Evolutionary conservation across 1,140 invertebrate species (phyloP).

Genomic region (Drosophila setifemur): DNA sequence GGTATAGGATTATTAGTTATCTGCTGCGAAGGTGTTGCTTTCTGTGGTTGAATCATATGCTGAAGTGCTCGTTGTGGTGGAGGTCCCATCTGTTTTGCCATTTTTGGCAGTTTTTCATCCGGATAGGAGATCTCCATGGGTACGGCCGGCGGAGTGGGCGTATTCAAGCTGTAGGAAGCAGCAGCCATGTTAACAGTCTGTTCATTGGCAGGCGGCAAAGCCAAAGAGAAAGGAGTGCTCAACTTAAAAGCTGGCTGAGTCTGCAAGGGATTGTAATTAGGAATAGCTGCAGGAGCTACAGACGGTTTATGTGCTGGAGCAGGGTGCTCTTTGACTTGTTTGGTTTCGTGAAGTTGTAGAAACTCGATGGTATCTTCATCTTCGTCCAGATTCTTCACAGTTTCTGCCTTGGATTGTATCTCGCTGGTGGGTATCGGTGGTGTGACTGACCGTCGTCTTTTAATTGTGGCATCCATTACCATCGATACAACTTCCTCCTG

Average conservation of each 20-base stretch:
- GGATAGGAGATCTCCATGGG: constrained; percentile 55
- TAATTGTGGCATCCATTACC: constrained; percentile 12
- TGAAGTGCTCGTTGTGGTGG: too few relatives aligned
- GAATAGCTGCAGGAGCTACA: not conserved
- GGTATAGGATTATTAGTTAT: too few relatives aligned
- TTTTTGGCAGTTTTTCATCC: constrained; percentile 1
- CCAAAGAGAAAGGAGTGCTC: constrained; percentile 38
- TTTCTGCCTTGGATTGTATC: not conserved
- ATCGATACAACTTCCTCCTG: not conserved
- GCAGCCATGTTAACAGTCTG: constrained; percentile 16
- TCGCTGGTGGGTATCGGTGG: constrained; percentile 21
- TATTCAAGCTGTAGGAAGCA: constrained; percentile 44
- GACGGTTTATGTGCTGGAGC: not conserved
- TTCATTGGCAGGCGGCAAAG: not conserved
- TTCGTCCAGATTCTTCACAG: not conserved
- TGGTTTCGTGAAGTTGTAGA: not conserved
- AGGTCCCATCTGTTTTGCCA: not conserved
- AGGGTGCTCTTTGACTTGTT: not conserved
- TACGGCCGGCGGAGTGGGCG: constrained; percentile 32
- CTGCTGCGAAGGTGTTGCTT: not conserved
- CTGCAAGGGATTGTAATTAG: not conserved
- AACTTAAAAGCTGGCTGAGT: constrained; percentile 29
- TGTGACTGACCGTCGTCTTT: constrained; percentile 51
- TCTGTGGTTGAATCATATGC: not conserved
- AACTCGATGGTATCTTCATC: constrained; percentile 52